phyloP scores from a whole-genome alignment of 2,797 vertebrate genomes.

The Gymnoscopelus braueri region DNA sequence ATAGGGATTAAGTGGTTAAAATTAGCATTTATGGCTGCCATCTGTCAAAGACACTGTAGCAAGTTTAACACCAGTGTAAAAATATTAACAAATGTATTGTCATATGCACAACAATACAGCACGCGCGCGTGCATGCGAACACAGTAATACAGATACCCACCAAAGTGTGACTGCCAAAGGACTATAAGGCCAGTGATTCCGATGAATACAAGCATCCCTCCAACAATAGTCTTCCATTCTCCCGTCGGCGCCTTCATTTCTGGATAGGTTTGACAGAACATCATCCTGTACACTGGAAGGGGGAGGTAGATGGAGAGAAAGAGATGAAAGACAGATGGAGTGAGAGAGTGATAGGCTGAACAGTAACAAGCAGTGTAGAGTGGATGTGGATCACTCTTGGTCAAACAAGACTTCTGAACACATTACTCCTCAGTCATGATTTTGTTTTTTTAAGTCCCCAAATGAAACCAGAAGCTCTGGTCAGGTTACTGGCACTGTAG shows the following conservation, averaged over 20 bases:
- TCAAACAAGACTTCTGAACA: no score
- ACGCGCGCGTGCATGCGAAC: neutral
- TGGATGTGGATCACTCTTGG: no score
- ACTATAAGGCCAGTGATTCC: conserved; percentile 86
- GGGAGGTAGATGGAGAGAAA: neutral
- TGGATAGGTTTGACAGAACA: conserved; percentile 79
- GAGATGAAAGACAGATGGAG: neutral
- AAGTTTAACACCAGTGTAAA: no score
- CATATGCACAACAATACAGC: neutral
- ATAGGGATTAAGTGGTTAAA: no score
- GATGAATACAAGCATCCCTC: conserved; percentile 79
- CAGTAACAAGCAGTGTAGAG: no score
- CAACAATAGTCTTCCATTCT: conserved; percentile 87
- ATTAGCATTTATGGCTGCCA: no score
- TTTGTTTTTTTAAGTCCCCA: no score
- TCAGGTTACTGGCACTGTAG: no score
- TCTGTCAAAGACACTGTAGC: no score
- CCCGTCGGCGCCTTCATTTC: conserved; percentile 81
- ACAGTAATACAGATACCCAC: conserved; percentile 61
- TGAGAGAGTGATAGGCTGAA: neutral
- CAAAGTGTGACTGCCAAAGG: conserved; percentile 83
- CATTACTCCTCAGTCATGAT: no score
- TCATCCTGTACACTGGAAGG: conserved; percentile 84
- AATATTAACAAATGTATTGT: no score
- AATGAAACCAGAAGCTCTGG: no score